Evolutionary conservation across 1,140 invertebrate genomes (phyloP), one percentile per base, ranked within the genome.

Genomic region (Glomeris maerens): DNA sequence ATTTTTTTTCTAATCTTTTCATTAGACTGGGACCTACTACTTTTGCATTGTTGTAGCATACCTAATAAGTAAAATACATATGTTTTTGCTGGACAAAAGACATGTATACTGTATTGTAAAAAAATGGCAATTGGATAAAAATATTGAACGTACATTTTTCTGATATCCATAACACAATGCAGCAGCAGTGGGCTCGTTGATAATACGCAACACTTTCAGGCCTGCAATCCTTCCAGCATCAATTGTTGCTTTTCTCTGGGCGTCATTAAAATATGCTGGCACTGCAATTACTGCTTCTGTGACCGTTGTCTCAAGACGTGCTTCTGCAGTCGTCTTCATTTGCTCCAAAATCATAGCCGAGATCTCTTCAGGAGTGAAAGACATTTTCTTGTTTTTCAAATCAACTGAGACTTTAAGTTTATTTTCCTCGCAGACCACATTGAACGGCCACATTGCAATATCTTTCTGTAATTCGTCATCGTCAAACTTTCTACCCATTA

Each of bases 381-480:
- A 59, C 54, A 72, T 71, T 13, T 46, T 52, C 3, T 67, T 61
- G 3, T 66, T 62, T 44, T 54, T 73, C 57, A 63, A 70, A 2
- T 70, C 63, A 0, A 72, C 69, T 47, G 58, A 55, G 83, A 92
- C 72, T 83, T 91, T 68, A 74, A 72, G 90, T 72, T 93, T 93
- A 28, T 78, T 74, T 55, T 74, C 76, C 61, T 92, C 85, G 54
- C 77, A 88, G 53, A 92, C 73, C 2, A 96, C 89, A 51, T 80
- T 80, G 68, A 96, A 97, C 1, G 92, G 89, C 90, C 91, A 96
- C 66, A 94, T 87, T 69, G 93, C 94, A 85, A 94, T 94, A 63
- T 96, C 92, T 40, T 76, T 74, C 71, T 95, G 88, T 28, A 96
- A 84, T 23, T 81, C 79, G 7, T 77, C 56, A 68, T 96, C 93